Conservation (phyloP, 2,113 vertebrate species). For the Rhinolophus ferrumequinum region DNA sequence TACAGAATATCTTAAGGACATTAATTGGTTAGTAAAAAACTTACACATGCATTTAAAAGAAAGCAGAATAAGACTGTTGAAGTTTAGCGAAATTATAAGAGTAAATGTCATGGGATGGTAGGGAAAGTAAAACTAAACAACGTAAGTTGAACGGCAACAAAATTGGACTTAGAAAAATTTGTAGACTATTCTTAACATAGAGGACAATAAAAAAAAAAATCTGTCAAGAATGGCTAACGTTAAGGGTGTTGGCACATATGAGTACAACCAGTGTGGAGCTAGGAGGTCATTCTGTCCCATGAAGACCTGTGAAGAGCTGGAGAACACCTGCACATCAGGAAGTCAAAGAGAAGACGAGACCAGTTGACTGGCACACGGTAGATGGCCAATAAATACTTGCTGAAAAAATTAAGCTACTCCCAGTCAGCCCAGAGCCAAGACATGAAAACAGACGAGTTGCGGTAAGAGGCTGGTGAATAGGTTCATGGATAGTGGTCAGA, state of each 20-base stretch:
- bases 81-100: conserved; percentile 39
- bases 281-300: neutral
- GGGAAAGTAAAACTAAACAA: neutral
- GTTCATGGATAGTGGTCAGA: neutral
- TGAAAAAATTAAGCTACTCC: neutral
- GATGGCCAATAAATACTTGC: neutral
- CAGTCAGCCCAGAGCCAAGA: neutral
- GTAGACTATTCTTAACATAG: neutral
- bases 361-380: neutral
- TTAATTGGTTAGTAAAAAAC: conserved; percentile 1
- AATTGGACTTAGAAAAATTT: neutral
- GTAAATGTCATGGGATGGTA: neutral
- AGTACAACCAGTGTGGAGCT: neutral
- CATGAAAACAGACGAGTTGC: neutral
- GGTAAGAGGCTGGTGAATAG: neutral
- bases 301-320: neutral
- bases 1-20: neutral
- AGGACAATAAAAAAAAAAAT: neutral
- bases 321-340: neutral
- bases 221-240: neutral
- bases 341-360: neutral
- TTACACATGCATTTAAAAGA: conserved; percentile 17
- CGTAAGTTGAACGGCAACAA: conserved; percentile 12
- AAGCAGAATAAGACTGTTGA: neutral
- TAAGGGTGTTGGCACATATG: neutral